Evolutionary conservation across 2,797 vertebrate species (phyloP).

Genomic region (Sebastes ruberrimus): DNA sequence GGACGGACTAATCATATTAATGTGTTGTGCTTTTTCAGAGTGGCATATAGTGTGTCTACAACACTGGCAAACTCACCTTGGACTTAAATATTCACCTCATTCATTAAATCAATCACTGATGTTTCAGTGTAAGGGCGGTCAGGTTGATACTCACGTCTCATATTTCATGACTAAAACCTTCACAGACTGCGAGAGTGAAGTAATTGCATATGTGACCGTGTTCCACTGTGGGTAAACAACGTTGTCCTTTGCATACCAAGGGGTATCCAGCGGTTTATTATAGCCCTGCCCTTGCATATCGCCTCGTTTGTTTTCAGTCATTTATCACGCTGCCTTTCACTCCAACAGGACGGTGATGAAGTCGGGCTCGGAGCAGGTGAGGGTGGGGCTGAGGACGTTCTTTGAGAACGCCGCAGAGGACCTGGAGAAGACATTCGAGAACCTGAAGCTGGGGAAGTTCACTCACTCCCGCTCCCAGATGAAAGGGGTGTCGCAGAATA

Average conservation of each 20-base stretch:
- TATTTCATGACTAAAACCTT: constrained; percentile 43
- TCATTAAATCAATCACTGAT: constrained; percentile 47
- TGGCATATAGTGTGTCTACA: constrained; percentile 3
- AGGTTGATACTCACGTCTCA: constrained; percentile 19
- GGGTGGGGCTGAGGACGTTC: constrained; percentile 92
- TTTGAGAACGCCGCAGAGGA: constrained; percentile 98
- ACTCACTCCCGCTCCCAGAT: constrained; percentile 98
- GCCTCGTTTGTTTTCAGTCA: background rate
- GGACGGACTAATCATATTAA: constrained; percentile 58
- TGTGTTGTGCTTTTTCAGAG: constrained; percentile 13
- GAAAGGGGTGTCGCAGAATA: constrained; percentile 98
- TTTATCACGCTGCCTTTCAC: constrained; percentile 12
- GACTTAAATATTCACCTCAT: constrained; percentile 44
- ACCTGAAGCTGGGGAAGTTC: constrained; percentile 97
- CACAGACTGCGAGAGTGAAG: constrained; percentile 13
- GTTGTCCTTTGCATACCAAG: constrained; percentile 31
- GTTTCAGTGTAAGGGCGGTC: constrained; percentile 1
- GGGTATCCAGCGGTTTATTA: constrained; percentile 29
- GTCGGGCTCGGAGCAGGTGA: constrained; percentile 94
- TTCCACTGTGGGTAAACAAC: constrained; percentile 13
- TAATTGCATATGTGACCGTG: constrained; percentile 25
- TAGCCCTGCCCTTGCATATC: constrained; percentile 6
- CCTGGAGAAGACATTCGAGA: constrained; percentile 94
- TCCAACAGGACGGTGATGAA: constrained; percentile 96
- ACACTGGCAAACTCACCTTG: constrained; percentile 39